phyloP scores from a whole-genome alignment of 2,888 invertebrate genomes.

The Diaprepes abbreviatus region DNA sequence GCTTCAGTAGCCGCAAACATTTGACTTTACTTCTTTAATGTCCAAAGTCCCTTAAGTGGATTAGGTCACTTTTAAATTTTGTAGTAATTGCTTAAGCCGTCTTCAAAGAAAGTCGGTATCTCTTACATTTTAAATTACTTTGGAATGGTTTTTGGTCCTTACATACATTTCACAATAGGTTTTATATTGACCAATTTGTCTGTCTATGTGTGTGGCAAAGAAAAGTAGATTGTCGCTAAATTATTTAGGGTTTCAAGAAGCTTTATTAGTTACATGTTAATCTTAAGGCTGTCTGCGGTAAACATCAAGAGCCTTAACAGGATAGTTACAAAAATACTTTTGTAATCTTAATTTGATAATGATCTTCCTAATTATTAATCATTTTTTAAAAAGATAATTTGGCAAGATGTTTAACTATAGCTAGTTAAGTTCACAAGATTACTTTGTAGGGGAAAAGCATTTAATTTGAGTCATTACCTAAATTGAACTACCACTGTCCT shows the following conservation, averaged over 20 bases:
- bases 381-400: too few species aligned
- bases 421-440: too few species aligned
- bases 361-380: too few species aligned
- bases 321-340: too few species aligned
- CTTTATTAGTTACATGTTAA: slow-evolving; percentile 19
- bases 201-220: slow-evolving; percentile 20
- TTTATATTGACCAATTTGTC: slow-evolving; percentile 22
- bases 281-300: too few species aligned
- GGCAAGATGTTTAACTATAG: too few species aligned
- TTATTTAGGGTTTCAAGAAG: slow-evolving; percentile 19
- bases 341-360: too few species aligned
- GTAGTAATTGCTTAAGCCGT: slow-evolving; percentile 61
- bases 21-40: slow-evolving; percentile 31
- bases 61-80: slow-evolving; percentile 61
- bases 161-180: slow-evolving; percentile 1
- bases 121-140: slow-evolving; percentile 36
- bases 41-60: slow-evolving; percentile 62
- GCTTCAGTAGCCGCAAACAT: slow-evolving; percentile 13
- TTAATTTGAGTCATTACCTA: too few species aligned
- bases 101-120: slow-evolving; percentile 29
- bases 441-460: too few species aligned
- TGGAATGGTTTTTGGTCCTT: slow-evolving; percentile 22
- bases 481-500: too few species aligned
- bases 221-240: slow-evolving; percentile 11
- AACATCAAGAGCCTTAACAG: too few species aligned